Percentiles rank a stretch among this genome's conserved stretches.
phyloP scores from a whole-genome alignment of 2,113 vertebrate species.

The Rhinogobius similis region DNA sequence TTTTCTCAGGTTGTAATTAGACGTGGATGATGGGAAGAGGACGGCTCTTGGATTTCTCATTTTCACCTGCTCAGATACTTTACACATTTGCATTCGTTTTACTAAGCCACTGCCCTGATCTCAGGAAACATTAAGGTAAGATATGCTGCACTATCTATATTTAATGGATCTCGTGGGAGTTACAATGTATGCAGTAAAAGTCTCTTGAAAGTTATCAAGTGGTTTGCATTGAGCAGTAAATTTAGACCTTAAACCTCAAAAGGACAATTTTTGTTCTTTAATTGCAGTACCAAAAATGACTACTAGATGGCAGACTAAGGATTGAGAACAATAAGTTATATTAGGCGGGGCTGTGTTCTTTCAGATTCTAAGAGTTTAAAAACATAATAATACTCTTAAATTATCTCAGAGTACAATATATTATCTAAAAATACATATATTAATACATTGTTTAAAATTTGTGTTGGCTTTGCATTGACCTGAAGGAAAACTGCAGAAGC shows the following conservation, averaged over 20 bases:
- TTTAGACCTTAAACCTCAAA: background rate
- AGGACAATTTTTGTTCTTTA: too few species aligned
- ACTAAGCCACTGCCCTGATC: constrained; percentile 58
- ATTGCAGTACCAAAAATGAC: background rate
- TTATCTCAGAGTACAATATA: too few species aligned
- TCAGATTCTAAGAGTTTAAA: too few species aligned
- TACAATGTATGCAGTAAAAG: too few species aligned
- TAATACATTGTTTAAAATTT: too few species aligned
- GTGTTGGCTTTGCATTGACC: too few species aligned
- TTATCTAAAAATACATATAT: too few species aligned
- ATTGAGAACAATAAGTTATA: background rate
- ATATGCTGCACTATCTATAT: constrained; percentile 64
- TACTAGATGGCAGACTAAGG: constrained; percentile 2
- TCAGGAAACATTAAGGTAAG: constrained; percentile 59
- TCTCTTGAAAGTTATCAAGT: constrained; percentile 13
- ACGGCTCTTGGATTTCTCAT: constrained; percentile 66
- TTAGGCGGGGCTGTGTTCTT: background rate
- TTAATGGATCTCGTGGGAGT: constrained; percentile 78
- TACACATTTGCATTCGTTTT: constrained; percentile 56
- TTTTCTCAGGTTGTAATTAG: constrained; percentile 58
- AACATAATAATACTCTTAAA: too few species aligned
- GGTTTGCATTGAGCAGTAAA: background rate
- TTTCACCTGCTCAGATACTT: constrained; percentile 53
- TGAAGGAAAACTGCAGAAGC: too few species aligned
- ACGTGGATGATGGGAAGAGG: constrained; percentile 39